These are phyloP conservation scores for Scolopax rusticola DNA, from an alignment of 2,797 vertebrate species.

Conservation along the genomic window DNA sequence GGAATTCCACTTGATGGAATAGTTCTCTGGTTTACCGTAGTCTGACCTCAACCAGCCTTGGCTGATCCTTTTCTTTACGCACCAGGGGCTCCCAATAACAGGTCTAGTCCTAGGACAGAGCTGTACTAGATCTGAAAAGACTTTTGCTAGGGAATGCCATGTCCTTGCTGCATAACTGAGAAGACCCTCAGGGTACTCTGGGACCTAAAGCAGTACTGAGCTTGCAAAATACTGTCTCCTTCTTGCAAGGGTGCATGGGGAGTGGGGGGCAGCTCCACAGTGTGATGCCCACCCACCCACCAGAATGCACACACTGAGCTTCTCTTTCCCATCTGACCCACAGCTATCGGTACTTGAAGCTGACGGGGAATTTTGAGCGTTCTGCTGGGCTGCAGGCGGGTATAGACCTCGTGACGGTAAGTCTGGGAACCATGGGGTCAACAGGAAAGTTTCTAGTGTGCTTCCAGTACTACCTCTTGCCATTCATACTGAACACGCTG, in stretches of 20 bases:
- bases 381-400: constrained; percentile 95
- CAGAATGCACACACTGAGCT: rapidly evolving
- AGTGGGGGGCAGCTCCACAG: rapidly evolving
- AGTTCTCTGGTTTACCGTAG: background rate
- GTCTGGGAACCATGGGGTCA: background rate
- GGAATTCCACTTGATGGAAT: background rate
- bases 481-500: background rate
- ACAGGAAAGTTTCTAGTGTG: background rate
- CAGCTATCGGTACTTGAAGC: constrained; percentile 88
- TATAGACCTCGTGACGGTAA: constrained; percentile 88
- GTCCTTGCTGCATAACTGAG: background rate
- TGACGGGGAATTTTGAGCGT: constrained; percentile 92
- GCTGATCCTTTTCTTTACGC: background rate
- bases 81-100: background rate
- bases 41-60: background rate
- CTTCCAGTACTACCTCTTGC: background rate
- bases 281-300: rapidly evolving
- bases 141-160: background rate
- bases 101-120: background rate
- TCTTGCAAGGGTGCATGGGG: rapidly evolving
- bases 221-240: background rate
- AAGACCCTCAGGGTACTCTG: background rate
- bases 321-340: background rate
- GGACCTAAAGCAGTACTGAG: background rate
- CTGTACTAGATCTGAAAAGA: background rate